Base-by-base conservation (phyloP, 1,140 invertebrate species). In the Zelostemma sp. region DNA sequence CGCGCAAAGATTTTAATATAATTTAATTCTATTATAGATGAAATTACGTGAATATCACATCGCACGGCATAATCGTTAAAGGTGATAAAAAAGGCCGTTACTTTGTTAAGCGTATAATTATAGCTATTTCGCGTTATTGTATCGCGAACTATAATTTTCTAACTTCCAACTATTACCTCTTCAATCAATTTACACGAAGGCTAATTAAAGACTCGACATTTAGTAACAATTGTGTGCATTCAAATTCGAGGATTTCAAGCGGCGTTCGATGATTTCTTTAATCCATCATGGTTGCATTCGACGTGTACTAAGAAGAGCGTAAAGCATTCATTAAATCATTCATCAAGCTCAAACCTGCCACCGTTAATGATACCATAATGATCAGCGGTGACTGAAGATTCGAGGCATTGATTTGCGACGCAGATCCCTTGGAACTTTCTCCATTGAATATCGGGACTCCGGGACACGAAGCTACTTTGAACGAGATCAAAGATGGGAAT, bases 301-400 rank as follows among this genome's bases (percentile, higher is more conserved):
- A 14, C 12, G n/a, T n/a, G 43, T 18, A 17, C 16, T 43, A 65
- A 40, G 48, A 54, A 51, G 35, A 21, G 40, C 14, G 12, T 18
- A 33, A 25, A 43, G 57, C 55, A 61, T 68, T 51, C 40, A 11
- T 50, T 33, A 60, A 11, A 63, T 68, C 65, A 63, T 68, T 60
- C 54, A 54, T 61, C 58, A 45, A 49, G 1, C 28, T 35, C 28
- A 17, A 31, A 54, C 15, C 58, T 35, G 45, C 66, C 55, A 50
- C 17, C 60, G 55, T 69, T 69, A 69, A 69, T 69, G 63, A 69
- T 69, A 46, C 56, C 60, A 21, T 69, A 69, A 69, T 64, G 59
- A 69, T 60, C 56, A 49, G n/a, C 54, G 18, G 43, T 43, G 54
- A 57, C 51, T 21, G 48, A 41, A 68, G 66, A 62, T 68, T 54